Evolutionary conservation across 1,140 invertebrate species (phyloP).

Genomic region (Steinernema khuongi): DNA sequence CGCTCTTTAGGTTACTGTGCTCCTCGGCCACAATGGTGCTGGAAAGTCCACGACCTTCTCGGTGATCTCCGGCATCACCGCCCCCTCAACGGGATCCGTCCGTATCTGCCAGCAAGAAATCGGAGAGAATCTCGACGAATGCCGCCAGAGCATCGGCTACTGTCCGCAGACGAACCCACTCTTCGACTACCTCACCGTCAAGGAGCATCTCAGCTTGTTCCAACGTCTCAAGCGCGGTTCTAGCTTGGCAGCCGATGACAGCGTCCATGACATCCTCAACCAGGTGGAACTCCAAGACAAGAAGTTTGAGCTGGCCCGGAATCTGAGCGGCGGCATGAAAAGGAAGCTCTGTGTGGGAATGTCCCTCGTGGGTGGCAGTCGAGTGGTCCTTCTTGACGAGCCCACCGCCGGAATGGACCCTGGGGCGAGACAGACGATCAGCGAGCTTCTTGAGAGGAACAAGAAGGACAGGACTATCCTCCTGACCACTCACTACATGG

Average conservation of each 20-base stretch:
- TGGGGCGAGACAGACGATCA: constrained; percentile 67
- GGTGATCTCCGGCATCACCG: constrained; percentile 33
- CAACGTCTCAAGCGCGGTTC: constrained; percentile 25
- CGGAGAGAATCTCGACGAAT: neutral
- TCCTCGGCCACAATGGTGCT: constrained; percentile 60
- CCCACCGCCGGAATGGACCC: constrained; percentile 86
- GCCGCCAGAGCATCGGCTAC: constrained; percentile 25
- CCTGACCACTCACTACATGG: constrained; percentile 94
- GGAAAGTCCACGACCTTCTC: constrained; percentile 46
- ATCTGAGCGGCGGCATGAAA: constrained; percentile 75
- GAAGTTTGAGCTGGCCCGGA: constrained; percentile 30
- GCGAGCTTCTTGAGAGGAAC: constrained; percentile 36
- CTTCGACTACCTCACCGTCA: constrained; percentile 29
- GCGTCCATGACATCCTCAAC: constrained; percentile 18
- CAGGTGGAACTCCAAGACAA: constrained; percentile 26
- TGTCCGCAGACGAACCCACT: constrained; percentile 34
- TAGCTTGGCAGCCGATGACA: constrained; percentile 7
- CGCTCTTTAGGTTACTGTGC: constrained; percentile 56
- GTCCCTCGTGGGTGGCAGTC: constrained; percentile 56
- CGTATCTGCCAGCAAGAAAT: neutral
- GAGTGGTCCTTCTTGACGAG: constrained; percentile 78
- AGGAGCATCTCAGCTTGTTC: constrained; percentile 31
- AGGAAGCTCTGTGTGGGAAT: constrained; percentile 71
- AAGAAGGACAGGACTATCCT: constrained; percentile 67
- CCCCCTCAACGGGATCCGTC: constrained; percentile 32